These are phyloP conservation scores for Cataglyphis hispanica DNA, from an alignment of 1,140 invertebrate species.

Conservation along the genomic window DNA sequence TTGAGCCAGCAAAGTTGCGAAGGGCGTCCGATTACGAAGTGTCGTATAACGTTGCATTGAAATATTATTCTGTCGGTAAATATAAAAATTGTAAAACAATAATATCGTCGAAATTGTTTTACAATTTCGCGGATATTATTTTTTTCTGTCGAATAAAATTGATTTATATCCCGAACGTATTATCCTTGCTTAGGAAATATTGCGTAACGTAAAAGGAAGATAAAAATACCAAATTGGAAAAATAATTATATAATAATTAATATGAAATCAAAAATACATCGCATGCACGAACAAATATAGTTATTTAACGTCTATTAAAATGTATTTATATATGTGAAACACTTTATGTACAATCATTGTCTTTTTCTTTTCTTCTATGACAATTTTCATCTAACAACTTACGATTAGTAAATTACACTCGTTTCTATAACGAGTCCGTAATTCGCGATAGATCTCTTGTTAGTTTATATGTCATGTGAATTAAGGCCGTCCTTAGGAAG, in stretches of 20 bases:
- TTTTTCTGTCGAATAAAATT: not conserved
- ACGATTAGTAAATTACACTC: not conserved
- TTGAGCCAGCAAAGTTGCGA: slow-evolving; percentile 25
- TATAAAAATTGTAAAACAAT: slow-evolving; percentile 30
- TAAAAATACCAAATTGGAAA: not conserved
- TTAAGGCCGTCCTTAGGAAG: not conserved
- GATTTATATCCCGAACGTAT: slow-evolving; percentile 15
- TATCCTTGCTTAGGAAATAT: not conserved
- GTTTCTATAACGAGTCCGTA: not conserved
- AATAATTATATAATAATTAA: not conserved
- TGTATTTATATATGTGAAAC: not conserved
- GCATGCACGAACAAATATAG: not conserved
- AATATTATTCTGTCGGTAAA: slow-evolving; percentile 33
- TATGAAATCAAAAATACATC: not conserved
- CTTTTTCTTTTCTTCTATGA: not conserved
- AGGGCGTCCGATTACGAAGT: slow-evolving; percentile 27
- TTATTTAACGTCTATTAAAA: not conserved
- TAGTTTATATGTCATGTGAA: not conserved
- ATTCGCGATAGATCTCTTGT: not conserved
- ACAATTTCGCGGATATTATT: slow-evolving; percentile 42
- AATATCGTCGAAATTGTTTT: too few relatives aligned
- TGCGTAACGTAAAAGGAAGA: not conserved
- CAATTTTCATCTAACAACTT: not conserved
- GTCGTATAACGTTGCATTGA: slow-evolving; percentile 26
- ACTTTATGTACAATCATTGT: not conserved